A percentile compares a stretch with the other conserved stretches of the same genome.
phyloP scores from a whole-genome alignment of 2,797 vertebrate species.

The Cheirogaleus major region DNA sequence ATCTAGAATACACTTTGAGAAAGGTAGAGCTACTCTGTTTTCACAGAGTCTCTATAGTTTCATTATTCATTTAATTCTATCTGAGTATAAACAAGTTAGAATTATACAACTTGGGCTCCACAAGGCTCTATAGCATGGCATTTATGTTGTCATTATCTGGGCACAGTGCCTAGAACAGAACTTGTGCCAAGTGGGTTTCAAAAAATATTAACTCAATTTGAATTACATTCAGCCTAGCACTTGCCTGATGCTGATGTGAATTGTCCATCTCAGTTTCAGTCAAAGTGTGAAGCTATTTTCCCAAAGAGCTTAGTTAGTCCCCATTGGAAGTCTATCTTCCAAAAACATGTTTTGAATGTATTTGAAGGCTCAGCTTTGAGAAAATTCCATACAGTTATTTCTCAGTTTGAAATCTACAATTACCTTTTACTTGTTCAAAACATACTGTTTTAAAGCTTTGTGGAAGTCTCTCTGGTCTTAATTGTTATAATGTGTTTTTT shows the following conservation, averaged over 20 bases:
- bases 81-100: background rate
- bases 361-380: background rate
- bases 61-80: background rate
- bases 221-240: background rate
- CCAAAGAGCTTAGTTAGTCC: background rate
- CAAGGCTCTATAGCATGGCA: background rate
- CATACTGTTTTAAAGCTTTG: background rate
- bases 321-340: background rate
- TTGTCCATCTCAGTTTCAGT: background rate
- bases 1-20: background rate
- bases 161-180: background rate
- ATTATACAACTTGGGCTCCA: background rate
- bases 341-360: background rate
- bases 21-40: background rate
- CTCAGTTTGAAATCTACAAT: background rate
- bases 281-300: background rate
- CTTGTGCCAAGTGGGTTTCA: background rate
- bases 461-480: background rate
- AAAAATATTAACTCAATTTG: background rate
- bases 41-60: background rate
- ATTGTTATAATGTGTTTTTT: background rate
- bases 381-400: background rate
- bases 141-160: background rate
- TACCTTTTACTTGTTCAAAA: background rate
- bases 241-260: background rate